Base-by-base conservation (phyloP, 1,140 invertebrate species). In the Camponotus pennsylvanicus region DNA sequence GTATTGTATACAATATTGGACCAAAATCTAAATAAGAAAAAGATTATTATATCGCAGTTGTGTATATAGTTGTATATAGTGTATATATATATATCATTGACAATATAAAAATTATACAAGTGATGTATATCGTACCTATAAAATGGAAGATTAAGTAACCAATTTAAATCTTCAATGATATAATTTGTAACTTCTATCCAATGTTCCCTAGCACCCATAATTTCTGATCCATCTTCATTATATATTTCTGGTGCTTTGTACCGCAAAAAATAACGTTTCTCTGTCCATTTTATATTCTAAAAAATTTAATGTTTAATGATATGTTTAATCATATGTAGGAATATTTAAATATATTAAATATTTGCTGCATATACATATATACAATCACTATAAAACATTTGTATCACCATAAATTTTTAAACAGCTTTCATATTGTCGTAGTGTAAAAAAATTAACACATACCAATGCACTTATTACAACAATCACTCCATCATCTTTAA, bases 1-100 rank as follows among this genome's bases (percentile, higher is more conserved):
- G 96, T 93, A 89, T 98, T 96, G 93, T 97, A 97, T 32, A 98
- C 91, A 90, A 98, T 95, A 93, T 97, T 97, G 32, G 97, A 98
- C 98, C 98, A 98, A 95, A 98, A 98, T 92, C 97, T 98, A 87
- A 93, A 80, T 15, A 49, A 87, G 64, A 73, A 15, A 88, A 34
- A 37, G 13, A 59, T 27, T 63, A 45, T 7, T 57, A 76, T 21
- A 80, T 77, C 70, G 8, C 32, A 80, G 52, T 45, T 63, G 13
- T 13, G 27, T 18, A 40, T 13, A 15, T 52, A 82, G 27, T 27
- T 27, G 1, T 27, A 27, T 27, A 27, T 27, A 27, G 27, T 27
- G 27, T 27, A 1, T 27, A 1, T 27, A 27, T 18, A 34, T 13
- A 15, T 52, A 82, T 66, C 4, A 55, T 34, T 69, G 49, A 75